Evolutionary conservation across 2,888 invertebrate genomes (phyloP).

Genomic region (Cephus nigrinus): DNA sequence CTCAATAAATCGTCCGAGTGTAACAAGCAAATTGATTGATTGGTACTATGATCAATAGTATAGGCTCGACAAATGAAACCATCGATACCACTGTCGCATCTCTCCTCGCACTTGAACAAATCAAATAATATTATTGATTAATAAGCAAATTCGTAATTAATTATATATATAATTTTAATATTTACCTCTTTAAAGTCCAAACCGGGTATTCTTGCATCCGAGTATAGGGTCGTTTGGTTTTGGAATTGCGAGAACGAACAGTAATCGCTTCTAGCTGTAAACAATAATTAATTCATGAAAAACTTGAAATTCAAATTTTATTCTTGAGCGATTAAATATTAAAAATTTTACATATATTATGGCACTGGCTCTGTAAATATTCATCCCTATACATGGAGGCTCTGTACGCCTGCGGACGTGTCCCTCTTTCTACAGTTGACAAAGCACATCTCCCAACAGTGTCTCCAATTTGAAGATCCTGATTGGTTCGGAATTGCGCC

Average conservation of each 20-base stretch:
- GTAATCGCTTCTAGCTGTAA: slow-evolving; percentile 69
- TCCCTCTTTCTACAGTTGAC: slow-evolving; percentile 79
- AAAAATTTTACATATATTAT: slow-evolving; percentile 71
- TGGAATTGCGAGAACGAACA: slow-evolving; percentile 84
- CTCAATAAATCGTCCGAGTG: slow-evolving; percentile 86
- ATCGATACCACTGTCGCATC: slow-evolving; percentile 73
- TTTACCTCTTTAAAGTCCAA: slow-evolving; percentile 46
- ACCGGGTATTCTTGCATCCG: slow-evolving; percentile 67
- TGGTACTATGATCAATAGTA: slow-evolving; percentile 64
- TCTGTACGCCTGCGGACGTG: slow-evolving; percentile 81
- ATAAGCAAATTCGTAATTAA: not conserved
- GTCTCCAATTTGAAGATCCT: slow-evolving; percentile 60
- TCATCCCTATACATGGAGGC: slow-evolving; percentile 81
- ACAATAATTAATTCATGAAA: not conserved
- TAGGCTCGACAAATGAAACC: slow-evolving; percentile 80
- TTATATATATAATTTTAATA: not conserved
- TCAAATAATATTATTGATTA: not conserved
- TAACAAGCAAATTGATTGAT: slow-evolving; percentile 71
- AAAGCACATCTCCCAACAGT: slow-evolving; percentile 76
- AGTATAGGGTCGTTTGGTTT: slow-evolving; percentile 76
- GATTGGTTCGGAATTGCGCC: slow-evolving; percentile 54
- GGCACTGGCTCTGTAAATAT: slow-evolving; percentile 87
- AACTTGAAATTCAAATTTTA: not conserved
- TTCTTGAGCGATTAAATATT: not conserved
- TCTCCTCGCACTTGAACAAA: slow-evolving; percentile 63